A percentile compares a stretch with the other conserved stretches of the same genome.
Evolutionary conservation across 2,888 invertebrate species (phyloP).

Genomic region (Microctonus hyperodae): DNA sequence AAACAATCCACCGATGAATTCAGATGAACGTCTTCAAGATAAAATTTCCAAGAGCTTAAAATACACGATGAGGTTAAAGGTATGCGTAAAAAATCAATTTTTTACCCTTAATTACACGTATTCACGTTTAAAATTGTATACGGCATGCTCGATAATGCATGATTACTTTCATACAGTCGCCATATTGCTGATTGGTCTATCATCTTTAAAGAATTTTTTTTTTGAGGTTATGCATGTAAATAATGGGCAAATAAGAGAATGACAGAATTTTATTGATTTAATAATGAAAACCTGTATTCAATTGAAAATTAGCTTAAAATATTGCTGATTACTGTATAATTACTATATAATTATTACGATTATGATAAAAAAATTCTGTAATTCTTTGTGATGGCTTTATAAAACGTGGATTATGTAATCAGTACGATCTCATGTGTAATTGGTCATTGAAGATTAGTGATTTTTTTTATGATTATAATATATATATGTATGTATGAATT

Average conservation of each 20-base stretch:
- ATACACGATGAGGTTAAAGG: background rate
- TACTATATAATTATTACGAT: too few species aligned
- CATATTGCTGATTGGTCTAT: slow-evolving; percentile 5
- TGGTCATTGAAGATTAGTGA: background rate
- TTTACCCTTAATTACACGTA: too few species aligned
- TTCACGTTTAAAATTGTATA: background rate
- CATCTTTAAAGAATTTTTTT: background rate
- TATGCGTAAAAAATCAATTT: too few species aligned
- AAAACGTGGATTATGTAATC: slow-evolving; percentile 32
- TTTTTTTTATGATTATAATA: background rate
- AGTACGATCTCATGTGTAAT: background rate
- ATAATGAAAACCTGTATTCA: too few species aligned
- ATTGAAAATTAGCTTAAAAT: too few species aligned
- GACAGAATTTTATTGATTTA: too few species aligned
- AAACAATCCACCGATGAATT: background rate
- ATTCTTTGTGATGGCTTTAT: background rate
- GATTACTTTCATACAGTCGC: slow-evolving; percentile 15
- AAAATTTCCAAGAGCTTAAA: background rate
- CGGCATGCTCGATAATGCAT: background rate
- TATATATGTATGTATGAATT: background rate
- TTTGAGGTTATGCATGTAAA: slow-evolving; percentile 2
- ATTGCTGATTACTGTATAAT: too few species aligned
- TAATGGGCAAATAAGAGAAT: background rate
- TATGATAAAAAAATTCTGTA: too few species aligned
- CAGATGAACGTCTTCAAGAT: slow-evolving; percentile 1